Base-by-base conservation (phyloP, 2,888 invertebrate genomes). In the Allolobophora icterica region DNA sequence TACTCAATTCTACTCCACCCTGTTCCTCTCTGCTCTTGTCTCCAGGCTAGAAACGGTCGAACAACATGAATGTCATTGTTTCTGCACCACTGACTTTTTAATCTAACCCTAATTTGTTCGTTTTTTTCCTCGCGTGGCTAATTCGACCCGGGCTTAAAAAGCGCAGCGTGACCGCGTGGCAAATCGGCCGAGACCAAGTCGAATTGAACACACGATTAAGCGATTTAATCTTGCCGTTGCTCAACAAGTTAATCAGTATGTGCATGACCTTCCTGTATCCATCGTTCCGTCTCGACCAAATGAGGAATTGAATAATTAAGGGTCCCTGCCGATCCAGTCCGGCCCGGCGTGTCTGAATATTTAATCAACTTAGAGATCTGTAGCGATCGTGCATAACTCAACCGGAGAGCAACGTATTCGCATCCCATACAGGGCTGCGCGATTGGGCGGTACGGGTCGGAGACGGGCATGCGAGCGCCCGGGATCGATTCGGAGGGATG, bases 191-290 rank as follows among this genome's bases (percentile, higher is more conserved):
- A 30, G 71, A 71, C 71, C 71, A 8, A 30, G 71, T 71, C 71
- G 71, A n/a, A 71, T 71, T 71, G 71, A 71, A 71, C 71, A 71
- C 71, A 71, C 71, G 71, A 71, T 71, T n/a, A 71, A n/a, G 30
- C 71, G 71, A 71, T 71, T n/a, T 71, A 71, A 30, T 71, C n/a
- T 6, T 3, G 8, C n/a, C 30, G n/a, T 24, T 52, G 52, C 52
- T 52, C 52, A 24, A 52, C 52, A 52, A 52, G 52, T 24, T 52
- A 52, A 52, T 52, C 24, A 52, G 52, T 52, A 52, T 52, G n/a
- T 71, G 71, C 71, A 30, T 71, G 30, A 71, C 71, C 71, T n/a
- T 71, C n/a, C 71, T 1, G 52, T 15, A 52, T 52, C 4, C 24
- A 52, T 52, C 52, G 52, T 52, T 52, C 21, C 71, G 11, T 2